These are phyloP conservation scores for Brachyalestes nurse DNA, from an alignment of 2,797 vertebrate species.

Conservation along the genomic window DNA sequence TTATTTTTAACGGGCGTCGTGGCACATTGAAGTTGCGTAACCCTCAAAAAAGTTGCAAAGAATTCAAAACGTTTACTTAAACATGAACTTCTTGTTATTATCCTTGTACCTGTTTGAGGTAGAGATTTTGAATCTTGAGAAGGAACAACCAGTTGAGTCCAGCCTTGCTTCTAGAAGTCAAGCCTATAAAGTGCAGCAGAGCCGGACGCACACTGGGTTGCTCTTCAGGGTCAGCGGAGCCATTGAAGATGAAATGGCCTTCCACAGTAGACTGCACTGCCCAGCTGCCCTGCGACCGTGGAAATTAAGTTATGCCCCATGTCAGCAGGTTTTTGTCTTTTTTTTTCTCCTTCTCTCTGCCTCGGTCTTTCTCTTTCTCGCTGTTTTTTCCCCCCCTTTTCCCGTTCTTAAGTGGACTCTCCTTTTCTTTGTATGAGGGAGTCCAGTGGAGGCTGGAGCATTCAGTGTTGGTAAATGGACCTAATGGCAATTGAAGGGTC, in stretches of 20 bases:
- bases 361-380: slow-evolving; percentile 70
- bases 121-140: not conserved
- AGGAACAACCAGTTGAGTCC: not conserved
- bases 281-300: slow-evolving; percentile 99
- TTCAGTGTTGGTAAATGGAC: slow-evolving; percentile 81
- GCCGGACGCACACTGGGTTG: slow-evolving; percentile 91
- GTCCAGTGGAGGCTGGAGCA: slow-evolving; percentile 65
- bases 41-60: too few relatives aligned
- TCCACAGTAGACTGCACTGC: slow-evolving; percentile 98
- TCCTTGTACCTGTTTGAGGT: not conserved
- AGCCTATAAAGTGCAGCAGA: slow-evolving; percentile 93
- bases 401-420: slow-evolving; percentile 54
- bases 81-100: too few relatives aligned
- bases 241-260: slow-evolving; percentile 99
- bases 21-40: not conserved
- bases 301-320: slow-evolving; percentile 99
- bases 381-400: slow-evolving; percentile 63
- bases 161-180: slow-evolving; percentile 94
- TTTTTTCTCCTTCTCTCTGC: slow-evolving; percentile 73
- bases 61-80: too few relatives aligned
- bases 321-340: slow-evolving; percentile 93
- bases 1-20: not conserved
- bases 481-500: slow-evolving; percentile 69
- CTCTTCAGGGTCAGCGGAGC: slow-evolving; percentile 97
- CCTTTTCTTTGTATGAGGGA: slow-evolving; percentile 56